Evolutionary conservation across 2,113 vertebrate genomes (phyloP), one percentile per base, ranked within the genome.

Genomic region (Nanger granti): DNA sequence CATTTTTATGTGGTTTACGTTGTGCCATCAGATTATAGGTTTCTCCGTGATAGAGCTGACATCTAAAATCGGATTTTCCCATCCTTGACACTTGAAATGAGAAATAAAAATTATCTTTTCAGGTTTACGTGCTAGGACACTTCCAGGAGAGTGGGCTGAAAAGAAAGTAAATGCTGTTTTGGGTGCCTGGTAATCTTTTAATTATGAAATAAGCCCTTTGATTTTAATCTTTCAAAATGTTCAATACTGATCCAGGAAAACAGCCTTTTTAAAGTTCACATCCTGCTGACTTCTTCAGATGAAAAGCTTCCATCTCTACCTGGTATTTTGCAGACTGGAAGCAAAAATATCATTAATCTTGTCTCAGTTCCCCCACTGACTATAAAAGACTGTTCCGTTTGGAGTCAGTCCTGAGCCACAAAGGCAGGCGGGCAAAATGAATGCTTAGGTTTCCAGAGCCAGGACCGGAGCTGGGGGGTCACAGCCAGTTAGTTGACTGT

Each of bases 151-250:
- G 84, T 79, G 91, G 89, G 28, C 55, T 84, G 91, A 57, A 76
- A 85, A 91, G 92, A 87, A 96, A 97, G 47, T 97, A 97, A 97
- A 55, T 98, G 89, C 76, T 96, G 91, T 98, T 97, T 97, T 97
- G 95, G 91, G 95, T 94, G 54, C 29, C 79, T 89, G 24, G 89
- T 98, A 96, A 94, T 98, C 94, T 97, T 97, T 96, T 97, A 98
- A 97, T 97, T 97, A 96, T 80, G 73, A 97, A 97, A 97, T 96
- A 90, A 96, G 41, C 28, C 88, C 95, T 98, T 98, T 96, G 92
- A 97, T 97, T 97, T 93, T 97, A 97, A 97, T 97, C 97, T 97
- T 97, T 59, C 83, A 66, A 94, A 95, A 94, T 94, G 82, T 95
- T 49, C 2, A 31, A 12, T 76, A 55, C 73, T 83, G 93, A 94